These are phyloP conservation scores for Phymatocera aterrima DNA, from an alignment of 2,888 invertebrate species.

Conservation along the genomic window DNA sequence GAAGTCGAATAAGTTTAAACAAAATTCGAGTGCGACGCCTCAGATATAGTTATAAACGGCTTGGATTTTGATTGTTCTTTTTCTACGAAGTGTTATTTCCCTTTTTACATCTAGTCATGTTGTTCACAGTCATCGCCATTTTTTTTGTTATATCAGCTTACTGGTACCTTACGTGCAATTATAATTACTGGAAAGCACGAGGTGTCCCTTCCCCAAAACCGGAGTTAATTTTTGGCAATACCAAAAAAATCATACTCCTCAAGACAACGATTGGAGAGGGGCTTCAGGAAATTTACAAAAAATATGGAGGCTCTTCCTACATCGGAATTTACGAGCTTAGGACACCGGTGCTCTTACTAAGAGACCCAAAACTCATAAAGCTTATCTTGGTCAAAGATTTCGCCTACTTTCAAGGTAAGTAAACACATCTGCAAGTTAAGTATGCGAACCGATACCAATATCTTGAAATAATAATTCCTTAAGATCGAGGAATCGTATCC, in stretches of 20 bases:
- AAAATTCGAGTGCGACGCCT: not conserved
- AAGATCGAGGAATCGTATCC: conserved; percentile 58
- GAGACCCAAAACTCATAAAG: conserved; percentile 64
- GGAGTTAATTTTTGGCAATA: conserved; percentile 67
- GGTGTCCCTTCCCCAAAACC: conserved; percentile 64
- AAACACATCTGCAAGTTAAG: not conserved
- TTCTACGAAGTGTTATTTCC: not conserved
- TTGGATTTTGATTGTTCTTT: not conserved
- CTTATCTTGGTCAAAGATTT: conserved; percentile 65
- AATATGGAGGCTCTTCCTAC: conserved; percentile 54
- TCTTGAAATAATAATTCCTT: conserved; percentile 9
- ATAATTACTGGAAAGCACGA: conserved; percentile 67
- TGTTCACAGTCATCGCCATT: not conserved
- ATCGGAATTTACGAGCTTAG: conserved; percentile 62
- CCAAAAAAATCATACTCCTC: conserved; percentile 58
- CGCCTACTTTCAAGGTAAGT: conserved; percentile 59
- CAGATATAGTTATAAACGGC: not conserved
- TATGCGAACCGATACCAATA: not conserved
- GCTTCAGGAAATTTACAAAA: conserved; percentile 57
- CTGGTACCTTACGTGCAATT: conserved; percentile 59
- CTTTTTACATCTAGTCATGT: not conserved
- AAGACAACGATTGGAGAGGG: conserved; percentile 55
- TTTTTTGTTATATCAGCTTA: conserved; percentile 47
- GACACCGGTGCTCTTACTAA: conserved; percentile 59
- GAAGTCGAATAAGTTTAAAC: not conserved